A percentile compares a stretch with the other conserved stretches of the same genome.
These are phyloP conservation scores for Goniozus legneri DNA, from an alignment of 1,140 invertebrate genomes.

Conservation along the genomic window DNA sequence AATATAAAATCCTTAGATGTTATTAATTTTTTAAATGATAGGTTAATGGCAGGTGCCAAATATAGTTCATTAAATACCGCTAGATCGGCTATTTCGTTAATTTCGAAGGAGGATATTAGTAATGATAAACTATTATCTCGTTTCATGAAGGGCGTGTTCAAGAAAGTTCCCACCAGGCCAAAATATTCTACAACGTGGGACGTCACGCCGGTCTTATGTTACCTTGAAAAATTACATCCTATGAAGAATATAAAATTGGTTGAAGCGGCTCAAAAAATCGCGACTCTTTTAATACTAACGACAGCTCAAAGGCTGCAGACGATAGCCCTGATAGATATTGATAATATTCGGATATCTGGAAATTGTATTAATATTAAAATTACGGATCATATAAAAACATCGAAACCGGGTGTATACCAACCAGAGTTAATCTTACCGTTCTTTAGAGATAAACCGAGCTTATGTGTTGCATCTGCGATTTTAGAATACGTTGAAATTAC, in stretches of 20 bases:
- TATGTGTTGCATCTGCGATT: neutral
- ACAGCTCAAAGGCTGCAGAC: conserved; percentile 1
- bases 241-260: neutral
- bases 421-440: neutral
- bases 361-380: neutral
- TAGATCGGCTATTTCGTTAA: neutral
- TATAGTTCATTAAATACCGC: neutral
- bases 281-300: neutral
- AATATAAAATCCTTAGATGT: conserved; percentile 4
- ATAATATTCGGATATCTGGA: neutral
- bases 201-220: neutral
- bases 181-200: neutral
- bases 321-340: neutral
- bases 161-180: neutral
- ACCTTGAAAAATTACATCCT: neutral
- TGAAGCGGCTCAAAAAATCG: neutral
- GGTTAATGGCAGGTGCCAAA: neutral
- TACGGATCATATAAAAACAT: neutral
- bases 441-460: neutral
- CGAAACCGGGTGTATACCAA: neutral
- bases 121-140: neutral
- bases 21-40: conserved; percentile 5
- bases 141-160: neutral
- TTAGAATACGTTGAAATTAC: conserved; percentile 3
- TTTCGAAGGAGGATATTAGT: neutral